A percentile compares a stretch with the other conserved stretches of the same genome.
Evolutionary conservation across 1,140 invertebrate species (phyloP).

Genomic region (Drosophila parabipectinata): DNA sequence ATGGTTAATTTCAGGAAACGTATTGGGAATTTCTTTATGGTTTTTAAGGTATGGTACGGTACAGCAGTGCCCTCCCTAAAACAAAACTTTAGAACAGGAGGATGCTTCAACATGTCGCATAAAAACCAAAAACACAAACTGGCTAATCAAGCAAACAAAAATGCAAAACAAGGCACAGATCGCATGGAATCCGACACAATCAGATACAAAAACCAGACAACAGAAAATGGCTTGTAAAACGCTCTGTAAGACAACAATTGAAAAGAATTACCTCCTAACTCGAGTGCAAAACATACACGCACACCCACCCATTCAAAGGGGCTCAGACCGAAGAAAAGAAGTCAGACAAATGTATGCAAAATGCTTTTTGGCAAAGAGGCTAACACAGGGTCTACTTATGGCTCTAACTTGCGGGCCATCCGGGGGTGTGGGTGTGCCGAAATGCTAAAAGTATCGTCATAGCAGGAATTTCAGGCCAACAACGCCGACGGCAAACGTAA

Average conservation of each 20-base stretch:
- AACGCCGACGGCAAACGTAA: constrained; percentile 67
- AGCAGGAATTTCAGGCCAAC: background rate
- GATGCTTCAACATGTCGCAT: background rate
- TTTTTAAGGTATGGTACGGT: background rate
- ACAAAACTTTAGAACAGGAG: background rate
- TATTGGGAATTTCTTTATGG: background rate
- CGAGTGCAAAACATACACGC: constrained; percentile 13
- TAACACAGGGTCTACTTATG: constrained; percentile 36
- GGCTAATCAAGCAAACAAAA: constrained; percentile 13
- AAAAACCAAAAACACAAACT: constrained; percentile 5
- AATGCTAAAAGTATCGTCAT: background rate
- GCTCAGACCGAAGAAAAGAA: constrained; percentile 4
- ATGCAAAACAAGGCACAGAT: constrained; percentile 3
- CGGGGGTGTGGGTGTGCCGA: background rate
- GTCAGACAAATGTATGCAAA: constrained; percentile 50
- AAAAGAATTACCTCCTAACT: constrained; percentile 71
- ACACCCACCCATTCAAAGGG: background rate
- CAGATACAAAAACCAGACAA: constrained; percentile 11
- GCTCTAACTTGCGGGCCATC: constrained; percentile 14
- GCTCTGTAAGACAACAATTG: constrained; percentile 71
- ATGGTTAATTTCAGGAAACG: background rate
- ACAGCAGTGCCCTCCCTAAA: background rate
- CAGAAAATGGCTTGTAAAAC: constrained; percentile 67
- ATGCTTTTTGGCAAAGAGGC: constrained; percentile 52
- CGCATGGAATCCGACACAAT: background rate